Conservation (phyloP, 2,113 vertebrate genomes). For the Mustelus asterias region DNA sequence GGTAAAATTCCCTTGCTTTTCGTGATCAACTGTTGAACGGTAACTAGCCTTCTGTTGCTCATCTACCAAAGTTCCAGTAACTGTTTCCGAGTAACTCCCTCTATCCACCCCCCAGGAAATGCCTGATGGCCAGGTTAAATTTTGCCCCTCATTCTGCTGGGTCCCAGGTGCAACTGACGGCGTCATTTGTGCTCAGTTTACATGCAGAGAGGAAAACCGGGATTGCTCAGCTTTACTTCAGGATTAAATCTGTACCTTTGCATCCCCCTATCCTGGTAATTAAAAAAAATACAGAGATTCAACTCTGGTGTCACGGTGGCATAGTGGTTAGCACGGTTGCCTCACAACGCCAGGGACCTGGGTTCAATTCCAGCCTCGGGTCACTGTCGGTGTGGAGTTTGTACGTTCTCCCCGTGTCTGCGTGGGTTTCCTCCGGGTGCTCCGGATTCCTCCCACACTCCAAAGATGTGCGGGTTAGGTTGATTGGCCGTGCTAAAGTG, state of each 20-base stretch:
- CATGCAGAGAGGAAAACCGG: background rate
- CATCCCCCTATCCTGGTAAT: background rate
- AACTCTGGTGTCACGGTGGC: too few relatives aligned
- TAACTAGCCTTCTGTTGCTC: background rate
- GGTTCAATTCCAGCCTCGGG: too few relatives aligned
- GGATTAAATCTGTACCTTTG: background rate
- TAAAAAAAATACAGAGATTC: background rate
- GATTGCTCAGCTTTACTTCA: background rate
- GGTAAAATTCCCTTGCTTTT: background rate
- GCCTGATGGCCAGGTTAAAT: background rate
- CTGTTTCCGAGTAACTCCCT: background rate
- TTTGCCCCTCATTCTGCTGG: background rate
- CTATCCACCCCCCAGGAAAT: background rate
- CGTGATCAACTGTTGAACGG: background rate
- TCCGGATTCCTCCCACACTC: too few relatives aligned
- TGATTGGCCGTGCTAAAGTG: too few relatives aligned
- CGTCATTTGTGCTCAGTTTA: background rate
- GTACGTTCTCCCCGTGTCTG: too few relatives aligned
- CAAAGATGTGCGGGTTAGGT: too few relatives aligned
- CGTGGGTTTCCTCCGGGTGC: too few relatives aligned
- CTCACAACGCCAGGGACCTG: too few relatives aligned
- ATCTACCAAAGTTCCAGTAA: background rate
- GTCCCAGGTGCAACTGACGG: background rate
- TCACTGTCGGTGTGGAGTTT: too few relatives aligned
- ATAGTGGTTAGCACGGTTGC: too few relatives aligned